Percentiles rank a stretch among this genome's conserved stretches.
Conservation (phyloP, 1,140 invertebrate genomes). For the Drosophila lacteicornis region DNA sequence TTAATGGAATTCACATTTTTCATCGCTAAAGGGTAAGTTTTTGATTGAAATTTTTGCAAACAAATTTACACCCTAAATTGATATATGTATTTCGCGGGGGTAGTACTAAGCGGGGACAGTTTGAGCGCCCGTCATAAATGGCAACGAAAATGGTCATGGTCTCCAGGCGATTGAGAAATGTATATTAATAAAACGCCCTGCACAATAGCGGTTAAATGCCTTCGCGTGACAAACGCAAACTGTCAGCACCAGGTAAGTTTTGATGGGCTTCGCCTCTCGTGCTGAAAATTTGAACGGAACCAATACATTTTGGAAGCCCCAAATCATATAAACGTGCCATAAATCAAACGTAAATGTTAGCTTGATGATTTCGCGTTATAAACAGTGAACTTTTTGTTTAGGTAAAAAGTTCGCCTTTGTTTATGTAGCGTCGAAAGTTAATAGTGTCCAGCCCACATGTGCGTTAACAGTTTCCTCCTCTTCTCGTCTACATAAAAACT, state of each 20-base stretch:
- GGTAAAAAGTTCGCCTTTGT: slow-evolving; percentile 58
- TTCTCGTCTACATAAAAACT: slow-evolving; percentile 41
- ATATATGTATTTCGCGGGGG: not conserved
- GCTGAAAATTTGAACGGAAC: slow-evolving; percentile 69
- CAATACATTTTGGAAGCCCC: slow-evolving; percentile 67
- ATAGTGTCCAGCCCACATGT: slow-evolving; percentile 68
- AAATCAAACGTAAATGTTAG: slow-evolving; percentile 75
- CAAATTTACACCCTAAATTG: not conserved
- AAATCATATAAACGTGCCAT: slow-evolving; percentile 60
- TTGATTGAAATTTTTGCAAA: not conserved
- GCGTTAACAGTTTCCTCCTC: slow-evolving; percentile 66
- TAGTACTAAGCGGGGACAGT: not conserved
- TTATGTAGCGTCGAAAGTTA: slow-evolving; percentile 64
- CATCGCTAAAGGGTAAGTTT: not conserved
- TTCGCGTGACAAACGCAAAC: slow-evolving; percentile 79
- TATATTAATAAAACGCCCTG: slow-evolving; percentile 67
- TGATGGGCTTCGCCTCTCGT: slow-evolving; percentile 1
- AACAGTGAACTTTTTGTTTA: slow-evolving; percentile 59
- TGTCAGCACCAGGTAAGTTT: slow-evolving; percentile 51
- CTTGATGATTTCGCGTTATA: slow-evolving; percentile 82
- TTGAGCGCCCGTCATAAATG: slow-evolving; percentile 27
- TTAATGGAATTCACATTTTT: too few species aligned
- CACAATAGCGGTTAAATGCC: slow-evolving; percentile 58
- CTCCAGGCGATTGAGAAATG: slow-evolving; percentile 50
- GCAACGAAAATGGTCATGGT: slow-evolving; percentile 12